phyloP scores from a whole-genome alignment of 2,888 invertebrate species.

The Cheilosia scutellata region DNA sequence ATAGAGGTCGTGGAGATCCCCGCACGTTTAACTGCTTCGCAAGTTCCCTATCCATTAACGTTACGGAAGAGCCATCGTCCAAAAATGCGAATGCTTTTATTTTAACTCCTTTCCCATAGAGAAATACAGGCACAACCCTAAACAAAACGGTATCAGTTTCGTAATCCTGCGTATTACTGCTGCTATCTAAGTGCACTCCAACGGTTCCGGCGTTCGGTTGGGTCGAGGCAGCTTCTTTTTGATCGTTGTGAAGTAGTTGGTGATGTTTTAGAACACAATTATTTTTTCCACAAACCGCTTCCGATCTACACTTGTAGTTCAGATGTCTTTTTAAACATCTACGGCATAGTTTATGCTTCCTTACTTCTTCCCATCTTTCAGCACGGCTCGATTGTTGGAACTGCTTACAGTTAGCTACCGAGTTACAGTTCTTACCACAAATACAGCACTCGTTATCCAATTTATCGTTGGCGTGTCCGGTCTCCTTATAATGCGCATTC shows the following conservation, averaged over 20 bases:
- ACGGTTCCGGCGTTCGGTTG: neutral
- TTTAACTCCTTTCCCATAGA: no score
- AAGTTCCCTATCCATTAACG: neutral
- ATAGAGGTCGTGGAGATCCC: constrained; percentile 5
- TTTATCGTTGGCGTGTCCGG: neutral
- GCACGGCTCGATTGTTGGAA: neutral
- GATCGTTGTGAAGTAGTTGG: constrained; percentile 26
- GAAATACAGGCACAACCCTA: no score
- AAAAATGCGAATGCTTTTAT: constrained; percentile 2
- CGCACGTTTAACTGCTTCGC: neutral
- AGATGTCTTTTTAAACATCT: constrained; percentile 19
- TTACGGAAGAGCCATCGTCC: constrained; percentile 17
- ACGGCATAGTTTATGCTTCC: constrained; percentile 12
- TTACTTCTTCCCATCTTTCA: constrained; percentile 23
- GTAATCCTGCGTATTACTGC: neutral
- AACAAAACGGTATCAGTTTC: no score
- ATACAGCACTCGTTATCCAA: constrained; percentile 11
- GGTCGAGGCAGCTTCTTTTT: neutral
- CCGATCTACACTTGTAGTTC: constrained; percentile 12
- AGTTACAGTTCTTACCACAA: constrained; percentile 12
- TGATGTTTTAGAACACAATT: constrained; percentile 30
- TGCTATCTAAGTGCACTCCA: neutral
- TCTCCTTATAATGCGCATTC: neutral
- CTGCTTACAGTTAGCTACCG: constrained; percentile 9
- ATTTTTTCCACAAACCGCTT: constrained; percentile 24